Evolutionary conservation across 1,140 invertebrate species (phyloP).

Genomic region (Leucophenga varia): DNA sequence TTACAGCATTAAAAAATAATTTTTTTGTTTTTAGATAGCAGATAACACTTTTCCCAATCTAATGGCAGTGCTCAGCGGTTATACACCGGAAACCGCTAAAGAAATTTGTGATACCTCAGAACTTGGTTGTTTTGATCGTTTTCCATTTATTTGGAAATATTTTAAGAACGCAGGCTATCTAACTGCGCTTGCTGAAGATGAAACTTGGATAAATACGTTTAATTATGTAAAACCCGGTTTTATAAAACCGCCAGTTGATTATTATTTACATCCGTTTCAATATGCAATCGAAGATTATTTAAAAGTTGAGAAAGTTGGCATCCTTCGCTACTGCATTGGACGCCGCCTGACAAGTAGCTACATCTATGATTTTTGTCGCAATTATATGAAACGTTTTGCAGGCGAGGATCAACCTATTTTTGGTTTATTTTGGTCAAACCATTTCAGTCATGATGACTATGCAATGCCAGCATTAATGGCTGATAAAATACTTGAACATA

Average conservation of each 20-base stretch:
- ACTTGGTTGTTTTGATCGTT: conserved; percentile 59
- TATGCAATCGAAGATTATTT: conserved; percentile 59
- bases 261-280: conserved; percentile 75
- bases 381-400: conserved; percentile 58
- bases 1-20: conserved; percentile 8
- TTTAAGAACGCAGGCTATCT: conserved; percentile 71
- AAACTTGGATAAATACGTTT: conserved; percentile 71
- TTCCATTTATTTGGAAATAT: conserved; percentile 78
- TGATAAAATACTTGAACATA: conserved; percentile 59
- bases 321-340: conserved; percentile 60
- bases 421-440: conserved; percentile 77
- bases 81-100: conserved; percentile 57
- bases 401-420: conserved; percentile 62
- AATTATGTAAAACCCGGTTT: conserved; percentile 82
- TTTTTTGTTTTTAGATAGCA: conserved; percentile 58
- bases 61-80: conserved; percentile 72
- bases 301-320: background rate
- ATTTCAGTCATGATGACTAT: conserved; percentile 73
- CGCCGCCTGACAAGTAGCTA: conserved; percentile 60
- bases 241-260: conserved; percentile 74
- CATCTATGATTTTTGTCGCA: conserved; percentile 60
- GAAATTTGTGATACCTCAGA: conserved; percentile 59
- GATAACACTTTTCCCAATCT: conserved; percentile 82
- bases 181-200: conserved; percentile 80
- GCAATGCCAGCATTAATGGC: conserved; percentile 71